Percentiles rank a stretch among this genome's conserved stretches.
Evolutionary conservation across 2,888 invertebrate genomes (phyloP).

Genomic region (Drosophila acutilabella): DNA sequence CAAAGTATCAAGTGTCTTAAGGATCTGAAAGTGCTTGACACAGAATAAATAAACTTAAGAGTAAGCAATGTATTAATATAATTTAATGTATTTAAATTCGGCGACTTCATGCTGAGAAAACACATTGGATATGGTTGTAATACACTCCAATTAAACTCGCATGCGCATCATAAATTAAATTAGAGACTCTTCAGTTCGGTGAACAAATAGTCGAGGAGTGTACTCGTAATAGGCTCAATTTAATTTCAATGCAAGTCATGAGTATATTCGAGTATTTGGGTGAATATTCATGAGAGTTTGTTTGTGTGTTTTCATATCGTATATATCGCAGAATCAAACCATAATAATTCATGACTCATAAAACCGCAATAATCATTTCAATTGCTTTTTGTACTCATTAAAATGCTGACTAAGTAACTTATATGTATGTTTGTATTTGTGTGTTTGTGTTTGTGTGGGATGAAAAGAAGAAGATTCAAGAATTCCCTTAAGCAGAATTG

Average conservation of each 20-base stretch:
- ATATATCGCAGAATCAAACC: conserved; percentile 4
- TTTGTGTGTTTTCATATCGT: conserved; percentile 13
- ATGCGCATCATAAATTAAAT: conserved; percentile 18
- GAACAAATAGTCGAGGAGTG: background rate
- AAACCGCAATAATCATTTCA: conserved; percentile 34
- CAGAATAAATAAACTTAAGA: background rate
- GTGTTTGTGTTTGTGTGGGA: background rate
- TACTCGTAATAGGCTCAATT: conserved; percentile 18
- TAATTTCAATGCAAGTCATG: conserved; percentile 7
- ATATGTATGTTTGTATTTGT: background rate
- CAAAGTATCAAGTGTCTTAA: no score
- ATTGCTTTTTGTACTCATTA: conserved; percentile 29
- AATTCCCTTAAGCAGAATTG: conserved; percentile 1
- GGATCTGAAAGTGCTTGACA: no score
- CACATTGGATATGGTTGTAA: conserved; percentile 10
- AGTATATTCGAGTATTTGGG: background rate
- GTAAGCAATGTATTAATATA: background rate
- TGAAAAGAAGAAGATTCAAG: background rate
- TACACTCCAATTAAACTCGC: conserved; percentile 18
- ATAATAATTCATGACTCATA: conserved; percentile 37
- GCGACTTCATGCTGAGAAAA: background rate
- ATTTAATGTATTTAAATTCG: background rate
- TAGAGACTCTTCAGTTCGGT: background rate
- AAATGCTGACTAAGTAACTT: conserved; percentile 26
- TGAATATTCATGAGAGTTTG: conserved; percentile 9